Evolutionary conservation across 1,140 invertebrate genomes (phyloP).

Genomic region (Pygmarrhopalites habei): DNA sequence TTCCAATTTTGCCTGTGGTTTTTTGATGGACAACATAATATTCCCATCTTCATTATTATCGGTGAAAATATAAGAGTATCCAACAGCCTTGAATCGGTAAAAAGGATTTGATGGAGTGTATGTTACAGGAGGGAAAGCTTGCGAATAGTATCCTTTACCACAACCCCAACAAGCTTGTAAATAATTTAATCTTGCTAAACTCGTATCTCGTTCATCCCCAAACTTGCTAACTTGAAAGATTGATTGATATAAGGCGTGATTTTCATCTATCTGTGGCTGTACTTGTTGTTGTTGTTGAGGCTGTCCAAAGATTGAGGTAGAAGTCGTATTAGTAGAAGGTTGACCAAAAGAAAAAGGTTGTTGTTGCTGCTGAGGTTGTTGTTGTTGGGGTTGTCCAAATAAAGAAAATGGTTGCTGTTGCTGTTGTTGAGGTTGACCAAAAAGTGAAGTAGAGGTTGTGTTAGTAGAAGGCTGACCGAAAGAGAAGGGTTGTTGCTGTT

Average conservation of each 20-base stretch:
- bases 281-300: slow-evolving; percentile 45
- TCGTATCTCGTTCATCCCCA: slow-evolving; percentile 83
- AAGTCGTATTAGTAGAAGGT: too few species aligned
- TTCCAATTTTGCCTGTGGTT: slow-evolving; percentile 22
- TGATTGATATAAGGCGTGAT: slow-evolving; percentile 58
- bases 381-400: too few species aligned
- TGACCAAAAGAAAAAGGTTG: background rate
- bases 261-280: slow-evolving; percentile 56
- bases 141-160: slow-evolving; percentile 70
- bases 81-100: slow-evolving; percentile 86
- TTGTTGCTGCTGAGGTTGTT: too few species aligned
- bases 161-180: slow-evolving; percentile 88
- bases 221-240: slow-evolving; percentile 78
- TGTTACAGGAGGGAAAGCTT: slow-evolving; percentile 63
- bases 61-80: slow-evolving; percentile 30
- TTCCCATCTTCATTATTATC: slow-evolving; percentile 37
- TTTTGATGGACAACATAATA: slow-evolving; percentile 27
- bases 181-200: slow-evolving; percentile 87
- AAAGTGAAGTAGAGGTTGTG: too few species aligned
- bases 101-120: slow-evolving; percentile 82
- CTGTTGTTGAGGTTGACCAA: slow-evolving; percentile 4
- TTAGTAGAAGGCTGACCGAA: slow-evolving; percentile 5
- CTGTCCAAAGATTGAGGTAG: slow-evolving; percentile 16
- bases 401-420: slow-evolving; percentile 19
- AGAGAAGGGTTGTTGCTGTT: background rate